Evolutionary conservation across 2,797 vertebrate genomes (phyloP), one percentile per base, ranked within the genome.

Genomic region (Antennarius maculatus): DNA sequence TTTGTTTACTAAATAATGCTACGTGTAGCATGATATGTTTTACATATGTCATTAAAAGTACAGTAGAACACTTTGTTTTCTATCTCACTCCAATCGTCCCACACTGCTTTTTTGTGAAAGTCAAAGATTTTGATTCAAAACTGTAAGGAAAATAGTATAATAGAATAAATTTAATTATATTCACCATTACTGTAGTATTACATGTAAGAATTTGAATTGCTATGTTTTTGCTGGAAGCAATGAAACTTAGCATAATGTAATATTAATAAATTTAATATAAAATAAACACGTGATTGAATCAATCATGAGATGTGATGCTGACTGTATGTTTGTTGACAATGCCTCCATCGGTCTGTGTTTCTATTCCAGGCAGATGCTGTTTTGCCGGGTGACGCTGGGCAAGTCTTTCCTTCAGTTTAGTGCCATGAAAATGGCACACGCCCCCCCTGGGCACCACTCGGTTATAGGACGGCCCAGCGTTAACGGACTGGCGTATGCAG

Each of bases 371-470:
- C 97, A 98, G 91, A 98, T 99, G 97, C 91, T 99, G 70, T 99
- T 99, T 93, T 99, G 98, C 87, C 94, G 98, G 87, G 98, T 99
- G 87, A 99, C 98, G 4, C 93, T 99, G 85, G 98, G 98, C 1
- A 99, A 99, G 86, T 99, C 98, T 12, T 99, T 99, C 49, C 94
- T 99, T 75, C 98, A 99, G 80, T 99, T 99, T 91, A 99, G 98
- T 81, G 98, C 98, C 4, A 99, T 99, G 98, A 99, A 99, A 79
- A 99, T 99, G 98, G 98, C 98, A 64, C 98, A 99, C 0, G 97
- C 97, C 0, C 97, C 97, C 1, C 98, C 98, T 0, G 98, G 97
- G 10, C 98, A 99, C 86, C 98, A 99, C 88, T 99, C 98, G 0
- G 98, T 99, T 7, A 99, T 99, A 4, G 98, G 98, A 34, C 92